Evolutionary conservation across 2,888 invertebrate species (phyloP).

Genomic region (Erebia ligea): DNA sequence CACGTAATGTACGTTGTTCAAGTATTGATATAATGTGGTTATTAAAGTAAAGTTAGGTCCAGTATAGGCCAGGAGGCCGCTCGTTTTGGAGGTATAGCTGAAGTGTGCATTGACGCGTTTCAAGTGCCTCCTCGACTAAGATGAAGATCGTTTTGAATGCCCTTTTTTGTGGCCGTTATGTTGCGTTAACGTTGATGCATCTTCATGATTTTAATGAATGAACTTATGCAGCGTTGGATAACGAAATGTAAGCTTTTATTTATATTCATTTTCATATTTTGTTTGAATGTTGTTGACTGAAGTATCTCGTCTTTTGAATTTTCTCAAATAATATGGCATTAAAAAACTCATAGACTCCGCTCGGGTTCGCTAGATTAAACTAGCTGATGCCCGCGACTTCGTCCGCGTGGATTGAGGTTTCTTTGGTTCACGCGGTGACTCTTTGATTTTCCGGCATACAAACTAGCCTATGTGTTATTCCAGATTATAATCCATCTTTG

Average conservation of each 20-base stretch:
- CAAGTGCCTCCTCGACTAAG: conserved; percentile 70
- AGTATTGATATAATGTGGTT: neutral
- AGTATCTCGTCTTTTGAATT: neutral
- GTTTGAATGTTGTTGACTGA: neutral
- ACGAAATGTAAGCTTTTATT: conserved; percentile 4
- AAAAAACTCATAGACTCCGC: no score
- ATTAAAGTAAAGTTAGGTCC: conserved; percentile 17
- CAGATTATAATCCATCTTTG: no score
- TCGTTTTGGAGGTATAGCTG: conserved; percentile 64
- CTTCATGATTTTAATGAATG: conserved; percentile 26
- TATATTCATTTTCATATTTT: conserved; percentile 10
- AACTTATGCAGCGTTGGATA: conserved; percentile 11
- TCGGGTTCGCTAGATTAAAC: no score
- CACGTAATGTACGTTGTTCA: conserved; percentile 36
- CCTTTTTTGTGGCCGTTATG: conserved; percentile 53
- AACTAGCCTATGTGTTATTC: no score
- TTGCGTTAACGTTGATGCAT: conserved; percentile 28
- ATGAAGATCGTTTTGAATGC: conserved; percentile 67
- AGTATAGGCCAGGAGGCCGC: conserved; percentile 55
- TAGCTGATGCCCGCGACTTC: no score
- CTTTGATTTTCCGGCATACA: no score
- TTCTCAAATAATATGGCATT: neutral
- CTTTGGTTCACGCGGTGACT: no score
- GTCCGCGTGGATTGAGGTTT: no score
- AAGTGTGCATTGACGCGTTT: conserved; percentile 74